Percentiles rank a stretch among this genome's conserved stretches.
These are phyloP conservation scores for Byasa hedistus DNA, from an alignment of 2,888 invertebrate genomes.

Conservation along the genomic window DNA sequence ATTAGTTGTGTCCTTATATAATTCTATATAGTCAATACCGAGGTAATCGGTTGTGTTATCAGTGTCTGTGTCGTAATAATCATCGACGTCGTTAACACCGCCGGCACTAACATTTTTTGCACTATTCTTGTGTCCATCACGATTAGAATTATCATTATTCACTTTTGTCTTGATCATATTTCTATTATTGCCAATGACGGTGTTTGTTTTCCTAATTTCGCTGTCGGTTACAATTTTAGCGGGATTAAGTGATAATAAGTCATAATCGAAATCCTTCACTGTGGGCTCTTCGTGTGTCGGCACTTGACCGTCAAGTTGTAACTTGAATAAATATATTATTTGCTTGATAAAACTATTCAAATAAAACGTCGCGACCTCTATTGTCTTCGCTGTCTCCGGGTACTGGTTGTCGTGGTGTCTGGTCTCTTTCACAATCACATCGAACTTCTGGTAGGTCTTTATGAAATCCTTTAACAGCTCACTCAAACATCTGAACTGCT, in stretches of 20 bases:
- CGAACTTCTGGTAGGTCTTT: constrained; percentile 31
- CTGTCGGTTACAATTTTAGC: neutral
- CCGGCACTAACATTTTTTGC: constrained; percentile 3
- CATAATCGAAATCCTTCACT: neutral
- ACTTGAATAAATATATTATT: constrained; percentile 13
- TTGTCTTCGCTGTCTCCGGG: constrained; percentile 1
- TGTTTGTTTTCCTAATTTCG: neutral
- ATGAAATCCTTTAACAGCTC: neutral
- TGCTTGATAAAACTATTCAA: constrained; percentile 11
- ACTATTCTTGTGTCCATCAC: neutral
- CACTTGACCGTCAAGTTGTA: constrained; percentile 5
- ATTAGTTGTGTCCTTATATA: constrained; percentile 67
- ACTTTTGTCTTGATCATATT: neutral
- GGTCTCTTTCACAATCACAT: constrained; percentile 20
- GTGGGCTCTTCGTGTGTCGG: neutral
- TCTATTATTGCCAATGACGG: neutral
- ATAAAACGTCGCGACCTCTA: constrained; percentile 17
- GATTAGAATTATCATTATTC: neutral
- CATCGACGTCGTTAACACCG: constrained; percentile 36
- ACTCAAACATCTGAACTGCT: constrained; percentile 6
- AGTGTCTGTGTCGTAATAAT: constrained; percentile 44
- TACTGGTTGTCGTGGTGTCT: neutral
- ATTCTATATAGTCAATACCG: constrained; percentile 60
- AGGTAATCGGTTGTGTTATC: constrained; percentile 65
- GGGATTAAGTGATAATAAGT: neutral